Evolutionary conservation across 2,888 invertebrate species (phyloP).

Genomic region (Polydrusus pterygomalis): DNA sequence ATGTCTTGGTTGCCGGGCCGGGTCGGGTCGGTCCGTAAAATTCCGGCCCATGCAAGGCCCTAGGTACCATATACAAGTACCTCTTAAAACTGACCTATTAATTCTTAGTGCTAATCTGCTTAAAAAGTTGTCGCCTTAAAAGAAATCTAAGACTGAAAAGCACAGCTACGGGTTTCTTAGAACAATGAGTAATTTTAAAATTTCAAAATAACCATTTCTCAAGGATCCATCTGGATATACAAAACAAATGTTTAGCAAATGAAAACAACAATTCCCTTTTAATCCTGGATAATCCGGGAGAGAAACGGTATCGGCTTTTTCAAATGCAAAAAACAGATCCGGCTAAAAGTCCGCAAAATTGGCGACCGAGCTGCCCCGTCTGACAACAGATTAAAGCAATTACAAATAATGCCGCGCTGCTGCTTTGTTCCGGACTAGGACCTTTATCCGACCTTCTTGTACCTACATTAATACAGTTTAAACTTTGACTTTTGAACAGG

Average conservation of each 20-base stretch:
- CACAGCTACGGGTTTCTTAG: background rate
- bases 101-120: too few species aligned
- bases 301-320: slow-evolving; percentile 23
- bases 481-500: slow-evolving; percentile 6
- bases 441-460: slow-evolving; percentile 17
- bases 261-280: slow-evolving; percentile 19
- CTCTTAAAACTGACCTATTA: too few species aligned
- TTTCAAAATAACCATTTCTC: background rate
- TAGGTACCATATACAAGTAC: too few species aligned
- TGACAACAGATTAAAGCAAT: slow-evolving; percentile 25
- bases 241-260: slow-evolving; percentile 11
- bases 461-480: slow-evolving; percentile 20
- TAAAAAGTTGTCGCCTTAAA: too few species aligned
- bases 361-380: slow-evolving; percentile 16
- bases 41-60: too few species aligned
- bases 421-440: slow-evolving; percentile 9
- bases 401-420: slow-evolving; percentile 15
- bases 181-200: background rate
- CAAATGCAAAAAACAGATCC: slow-evolving; percentile 16
- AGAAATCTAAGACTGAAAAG: too few species aligned
- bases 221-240: background rate
- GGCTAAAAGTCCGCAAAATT: slow-evolving; percentile 24
- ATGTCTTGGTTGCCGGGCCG: too few species aligned
- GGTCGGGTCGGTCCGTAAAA: too few species aligned
- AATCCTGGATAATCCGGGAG: slow-evolving; percentile 13